Conservation (phyloP, 2,797 vertebrate genomes). For the Sus cebifrons region DNA sequence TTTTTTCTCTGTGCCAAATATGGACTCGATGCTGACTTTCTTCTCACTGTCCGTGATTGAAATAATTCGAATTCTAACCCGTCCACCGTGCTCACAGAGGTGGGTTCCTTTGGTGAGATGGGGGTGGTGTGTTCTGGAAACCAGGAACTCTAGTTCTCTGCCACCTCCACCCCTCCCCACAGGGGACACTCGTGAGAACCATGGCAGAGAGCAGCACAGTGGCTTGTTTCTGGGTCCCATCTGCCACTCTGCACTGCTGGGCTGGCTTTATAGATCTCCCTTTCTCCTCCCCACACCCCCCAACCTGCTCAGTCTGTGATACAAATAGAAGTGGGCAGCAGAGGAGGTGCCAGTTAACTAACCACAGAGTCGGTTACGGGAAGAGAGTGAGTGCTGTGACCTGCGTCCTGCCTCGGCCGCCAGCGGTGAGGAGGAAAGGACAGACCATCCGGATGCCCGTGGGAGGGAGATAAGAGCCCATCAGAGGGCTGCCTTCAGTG, state of each 20-base stretch:
- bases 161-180: too few relatives aligned
- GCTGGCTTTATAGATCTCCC: rapidly evolving
- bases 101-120: neutral
- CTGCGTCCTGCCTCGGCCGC: too few relatives aligned
- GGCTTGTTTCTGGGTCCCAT: rapidly evolving
- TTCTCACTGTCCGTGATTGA: neutral
- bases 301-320: too few relatives aligned
- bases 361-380: too few relatives aligned
- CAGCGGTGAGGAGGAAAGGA: too few relatives aligned
- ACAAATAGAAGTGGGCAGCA: neutral
- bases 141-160: neutral
- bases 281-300: rapidly evolving
- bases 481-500: neutral
- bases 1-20: neutral
- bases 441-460: neutral
- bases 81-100: too few relatives aligned
- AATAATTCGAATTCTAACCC: neutral
- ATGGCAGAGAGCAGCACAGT: rapidly evolving
- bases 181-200: neutral
- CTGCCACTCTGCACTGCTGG: neutral
- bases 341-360: rapidly evolving
- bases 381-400: neutral
- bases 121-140: neutral
- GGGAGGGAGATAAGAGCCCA: too few relatives aligned
- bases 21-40: neutral